A percentile compares a stretch with the other conserved stretches of the same genome.
phyloP scores from a whole-genome alignment of 1,140 invertebrate genomes.

The Dendrolimus punctatus region DNA sequence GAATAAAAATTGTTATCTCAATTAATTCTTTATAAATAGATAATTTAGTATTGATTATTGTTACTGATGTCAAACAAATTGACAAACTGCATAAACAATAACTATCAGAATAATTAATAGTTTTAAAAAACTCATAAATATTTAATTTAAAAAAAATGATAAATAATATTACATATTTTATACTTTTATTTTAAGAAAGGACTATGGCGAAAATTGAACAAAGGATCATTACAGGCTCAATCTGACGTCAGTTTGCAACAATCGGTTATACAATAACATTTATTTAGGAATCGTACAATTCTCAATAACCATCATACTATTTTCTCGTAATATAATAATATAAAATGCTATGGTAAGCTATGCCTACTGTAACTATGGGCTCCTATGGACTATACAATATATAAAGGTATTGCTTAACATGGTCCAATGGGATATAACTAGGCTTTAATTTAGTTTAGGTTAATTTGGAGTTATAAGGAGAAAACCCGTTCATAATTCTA shows the following conservation, averaged over 20 bases:
- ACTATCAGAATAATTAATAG: too few species aligned
- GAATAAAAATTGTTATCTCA: constrained; percentile 9
- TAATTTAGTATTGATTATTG: not conserved
- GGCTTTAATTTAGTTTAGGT: constrained; percentile 40
- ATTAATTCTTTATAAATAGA: constrained; percentile 7
- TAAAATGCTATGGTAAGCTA: constrained; percentile 61
- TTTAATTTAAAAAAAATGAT: too few species aligned
- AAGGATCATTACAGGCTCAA: too few species aligned
- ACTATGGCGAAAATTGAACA: too few species aligned
- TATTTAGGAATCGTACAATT: not conserved
- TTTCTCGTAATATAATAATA: constrained; percentile 51
- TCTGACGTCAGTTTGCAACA: too few species aligned
- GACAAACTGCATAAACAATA: too few species aligned
- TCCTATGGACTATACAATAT: constrained; percentile 55
- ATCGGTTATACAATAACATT: too few species aligned
- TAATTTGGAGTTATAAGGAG: constrained; percentile 5
- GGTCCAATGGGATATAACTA: constrained; percentile 64
- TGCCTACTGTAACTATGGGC: constrained; percentile 47
- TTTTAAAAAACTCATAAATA: too few species aligned
- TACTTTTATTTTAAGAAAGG: too few species aligned
- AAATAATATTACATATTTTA: too few species aligned
- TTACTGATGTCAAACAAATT: too few species aligned
- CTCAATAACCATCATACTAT: constrained; percentile 6
- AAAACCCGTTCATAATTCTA: too few species aligned
- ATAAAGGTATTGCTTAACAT: constrained; percentile 64